Evolutionary conservation across 2,888 invertebrate species (phyloP), one percentile per base, ranked within the genome.

Genomic region (Drosophila monieri): DNA sequence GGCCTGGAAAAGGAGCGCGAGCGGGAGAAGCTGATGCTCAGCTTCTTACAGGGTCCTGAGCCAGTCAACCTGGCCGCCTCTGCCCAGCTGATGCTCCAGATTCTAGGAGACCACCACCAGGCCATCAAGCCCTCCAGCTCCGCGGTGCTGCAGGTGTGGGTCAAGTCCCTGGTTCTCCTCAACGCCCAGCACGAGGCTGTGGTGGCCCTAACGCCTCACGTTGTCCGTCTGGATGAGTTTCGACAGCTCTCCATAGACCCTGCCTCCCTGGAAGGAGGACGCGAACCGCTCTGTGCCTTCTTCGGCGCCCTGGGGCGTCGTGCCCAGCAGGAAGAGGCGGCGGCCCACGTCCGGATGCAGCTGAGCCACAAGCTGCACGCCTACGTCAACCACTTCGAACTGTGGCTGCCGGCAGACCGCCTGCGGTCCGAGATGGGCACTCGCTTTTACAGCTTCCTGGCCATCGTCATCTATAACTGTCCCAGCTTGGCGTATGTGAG

Each of bases 391-490:
- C 85, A 89, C 57, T 92, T 92, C 57, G 92, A 91, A 10, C 88
- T 89, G 51, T 92, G 91, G 91, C 62, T 90, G 5, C 73, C 75
- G 3, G 49, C 80, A 0, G 89, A 89, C 23, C 64, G 74, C 1
- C 14, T 53, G 25, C 89, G 89, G 6, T 76, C 89, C 0, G 91
- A 91, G 51, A 52, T 90, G 14, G 62, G 77, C 0, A 75, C 89
- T 60, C 89, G 91, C 8, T 91, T 91, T 65, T 91, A 88, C 58
- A 91, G 91, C 49, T 90, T 91, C 37, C 73, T 92, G 49, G 91
- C 91, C 1, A 89, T 91, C 61, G 90, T 91, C 15, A 89, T 92
- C 15, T 91, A 89, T 49, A 91, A 92, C 52, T 92, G 92, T 47
- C 83, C 91, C 0, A 76, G 80, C 3, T 80, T 92, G 18, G 87